A percentile compares a stretch with the other conserved stretches of the same genome.
phyloP scores from a whole-genome alignment of 2,113 vertebrate species.

The Sitta europaea region DNA sequence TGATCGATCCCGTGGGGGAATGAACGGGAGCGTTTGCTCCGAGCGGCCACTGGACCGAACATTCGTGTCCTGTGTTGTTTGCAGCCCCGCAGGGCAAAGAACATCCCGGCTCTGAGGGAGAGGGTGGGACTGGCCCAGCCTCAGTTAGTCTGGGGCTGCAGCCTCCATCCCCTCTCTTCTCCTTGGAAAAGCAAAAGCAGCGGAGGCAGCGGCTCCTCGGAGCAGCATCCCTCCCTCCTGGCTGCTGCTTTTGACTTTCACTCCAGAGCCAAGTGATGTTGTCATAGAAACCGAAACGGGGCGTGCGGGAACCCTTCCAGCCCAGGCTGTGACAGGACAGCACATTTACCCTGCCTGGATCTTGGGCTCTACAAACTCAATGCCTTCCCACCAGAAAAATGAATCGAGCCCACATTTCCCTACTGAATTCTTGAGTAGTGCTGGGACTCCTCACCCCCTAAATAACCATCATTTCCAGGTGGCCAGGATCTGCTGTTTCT shows the following conservation, averaged over 20 bases:
- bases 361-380: not conserved
- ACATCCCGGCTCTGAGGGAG: not conserved
- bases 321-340: not conserved
- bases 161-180: not conserved
- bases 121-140: not conserved
- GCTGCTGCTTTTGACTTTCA: not conserved
- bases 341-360: not conserved
- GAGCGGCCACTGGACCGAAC: not conserved
- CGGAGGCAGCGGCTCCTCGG: not conserved
- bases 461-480: not conserved
- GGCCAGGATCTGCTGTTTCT: not conserved
- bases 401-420: not conserved
- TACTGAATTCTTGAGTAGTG: not conserved
- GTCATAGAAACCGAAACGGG: slow-evolving; percentile 6
- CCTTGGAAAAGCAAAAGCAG: not conserved
- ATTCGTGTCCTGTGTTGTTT: not conserved
- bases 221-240: not conserved
- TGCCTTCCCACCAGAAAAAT: not conserved
- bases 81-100: not conserved
- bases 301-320: not conserved
- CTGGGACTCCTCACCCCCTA: not conserved
- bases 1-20: rapidly evolving
- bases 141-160: rapidly evolving
- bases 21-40: not conserved
- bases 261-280: not conserved